Evolutionary conservation across 2,888 invertebrate species (phyloP).

Genomic region (Campoplex capitator): DNA sequence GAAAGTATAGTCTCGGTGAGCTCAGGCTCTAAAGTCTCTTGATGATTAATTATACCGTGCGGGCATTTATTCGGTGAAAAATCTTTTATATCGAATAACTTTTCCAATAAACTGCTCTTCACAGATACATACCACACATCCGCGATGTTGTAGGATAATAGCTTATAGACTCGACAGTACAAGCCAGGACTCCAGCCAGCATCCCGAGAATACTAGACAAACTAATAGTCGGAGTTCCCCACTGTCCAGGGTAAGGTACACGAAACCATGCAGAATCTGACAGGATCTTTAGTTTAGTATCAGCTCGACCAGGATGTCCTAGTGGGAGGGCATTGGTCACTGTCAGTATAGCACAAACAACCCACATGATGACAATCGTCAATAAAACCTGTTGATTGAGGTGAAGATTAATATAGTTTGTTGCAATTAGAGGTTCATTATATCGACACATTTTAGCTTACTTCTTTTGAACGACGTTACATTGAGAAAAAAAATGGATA

Average conservation of each 20-base stretch:
- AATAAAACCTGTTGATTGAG: slow-evolving; percentile 87
- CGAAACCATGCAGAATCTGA: slow-evolving; percentile 92
- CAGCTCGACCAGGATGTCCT: slow-evolving; percentile 90
- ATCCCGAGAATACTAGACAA: slow-evolving; percentile 91
- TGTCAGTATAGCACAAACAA: slow-evolving; percentile 90
- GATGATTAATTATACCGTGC: too few relatives aligned
- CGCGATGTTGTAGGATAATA: slow-evolving; percentile 96
- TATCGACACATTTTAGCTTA: too few relatives aligned
- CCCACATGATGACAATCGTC: slow-evolving; percentile 92
- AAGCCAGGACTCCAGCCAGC: slow-evolving; percentile 91
- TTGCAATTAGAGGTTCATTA: not conserved
- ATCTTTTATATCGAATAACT: too few relatives aligned
- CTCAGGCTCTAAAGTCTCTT: too few relatives aligned
- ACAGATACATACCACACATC: slow-evolving; percentile 87
- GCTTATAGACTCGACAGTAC: slow-evolving; percentile 93
- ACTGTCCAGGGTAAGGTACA: slow-evolving; percentile 93
- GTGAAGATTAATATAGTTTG: not conserved
- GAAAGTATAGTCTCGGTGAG: too few relatives aligned
- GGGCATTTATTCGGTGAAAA: too few relatives aligned
- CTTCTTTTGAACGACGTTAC: too few relatives aligned
- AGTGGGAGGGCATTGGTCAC: slow-evolving; percentile 87
- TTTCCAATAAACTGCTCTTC: too few relatives aligned
- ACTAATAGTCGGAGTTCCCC: slow-evolving; percentile 91
- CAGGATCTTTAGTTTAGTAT: slow-evolving; percentile 89
- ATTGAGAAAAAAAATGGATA: too few relatives aligned